Evolutionary conservation across 1,140 invertebrate species (phyloP).

Genomic region (Danaus melanippus): DNA sequence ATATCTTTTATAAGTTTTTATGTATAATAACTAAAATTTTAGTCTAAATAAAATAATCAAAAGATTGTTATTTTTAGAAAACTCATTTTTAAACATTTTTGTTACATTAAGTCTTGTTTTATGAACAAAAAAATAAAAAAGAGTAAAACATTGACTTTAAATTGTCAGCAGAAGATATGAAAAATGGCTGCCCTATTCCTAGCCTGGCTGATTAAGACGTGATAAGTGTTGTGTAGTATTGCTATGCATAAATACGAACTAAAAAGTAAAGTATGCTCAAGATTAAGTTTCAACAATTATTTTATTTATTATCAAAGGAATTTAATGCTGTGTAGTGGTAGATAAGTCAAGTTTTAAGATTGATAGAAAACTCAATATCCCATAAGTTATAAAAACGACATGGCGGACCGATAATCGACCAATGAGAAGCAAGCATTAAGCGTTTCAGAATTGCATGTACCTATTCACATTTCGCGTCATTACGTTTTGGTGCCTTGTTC

Average conservation of each 20-base stretch:
- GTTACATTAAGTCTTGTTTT: background rate
- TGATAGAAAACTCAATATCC: constrained; percentile 53
- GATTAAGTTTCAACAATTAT: constrained; percentile 9
- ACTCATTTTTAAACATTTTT: constrained; percentile 1
- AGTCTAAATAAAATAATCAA: background rate
- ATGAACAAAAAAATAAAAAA: background rate
- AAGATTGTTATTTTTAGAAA: background rate
- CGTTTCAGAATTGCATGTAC: constrained; percentile 72
- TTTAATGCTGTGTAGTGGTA: constrained; percentile 10
- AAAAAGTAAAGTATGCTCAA: constrained; percentile 14
- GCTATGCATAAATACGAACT: constrained; percentile 9
- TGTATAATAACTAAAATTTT: too few relatives aligned
- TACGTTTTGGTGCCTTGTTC: constrained; percentile 73
- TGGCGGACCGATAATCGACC: constrained; percentile 75
- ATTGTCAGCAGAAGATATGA: constrained; percentile 15
- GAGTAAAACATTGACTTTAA: constrained; percentile 1
- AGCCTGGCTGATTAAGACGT: constrained; percentile 29
- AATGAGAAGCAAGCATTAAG: constrained; percentile 74
- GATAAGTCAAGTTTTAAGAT: constrained; percentile 14
- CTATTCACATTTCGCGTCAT: constrained; percentile 74
- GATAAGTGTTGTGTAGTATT: constrained; percentile 36
- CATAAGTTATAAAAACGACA: constrained; percentile 71
- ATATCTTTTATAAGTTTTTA: too few relatives aligned
- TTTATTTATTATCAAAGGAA: constrained; percentile 12
- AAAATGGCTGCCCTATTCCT: constrained; percentile 55